phyloP scores from a whole-genome alignment of 2,113 vertebrate species.

The Catharus minimus region DNA sequence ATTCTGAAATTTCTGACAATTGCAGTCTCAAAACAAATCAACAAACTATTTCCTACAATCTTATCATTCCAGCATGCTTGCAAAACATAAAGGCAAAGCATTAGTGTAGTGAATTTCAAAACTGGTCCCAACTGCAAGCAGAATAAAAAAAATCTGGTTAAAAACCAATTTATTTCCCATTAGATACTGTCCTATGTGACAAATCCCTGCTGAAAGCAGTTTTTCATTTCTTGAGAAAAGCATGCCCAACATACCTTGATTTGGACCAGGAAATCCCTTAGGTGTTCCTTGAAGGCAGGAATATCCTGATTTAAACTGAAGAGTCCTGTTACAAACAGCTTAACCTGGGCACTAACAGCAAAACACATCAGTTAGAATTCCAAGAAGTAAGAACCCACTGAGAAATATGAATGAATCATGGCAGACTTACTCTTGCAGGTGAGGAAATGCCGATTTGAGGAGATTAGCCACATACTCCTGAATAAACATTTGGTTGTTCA shows the following conservation, averaged over 20 bases:
- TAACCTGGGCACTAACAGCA: constrained; percentile 91
- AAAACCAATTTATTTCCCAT: not conserved
- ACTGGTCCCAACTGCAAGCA: not conserved
- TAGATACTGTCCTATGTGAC: no score
- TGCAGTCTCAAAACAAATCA: not conserved
- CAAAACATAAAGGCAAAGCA: not conserved
- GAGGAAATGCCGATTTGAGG: constrained; percentile 96
- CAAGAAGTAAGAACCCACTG: not conserved
- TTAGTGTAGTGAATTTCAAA: not conserved
- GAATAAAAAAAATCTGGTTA: not conserved
- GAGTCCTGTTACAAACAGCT: constrained; percentile 97
- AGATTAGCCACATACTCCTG: constrained; percentile 98
- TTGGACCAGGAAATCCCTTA: constrained; percentile 97
- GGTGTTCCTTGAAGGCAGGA: constrained; percentile 97
- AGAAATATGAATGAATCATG: not conserved
- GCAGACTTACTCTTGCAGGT: constrained; percentile 92
- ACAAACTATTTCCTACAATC: not conserved
- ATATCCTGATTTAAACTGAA: constrained; percentile 99
- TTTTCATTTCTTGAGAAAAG: not conserved
- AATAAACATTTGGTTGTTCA: constrained; percentile 95
- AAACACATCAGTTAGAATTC: constrained; percentile 19
- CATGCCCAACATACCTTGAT: constrained; percentile 84
- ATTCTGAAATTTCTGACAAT: not conserved
- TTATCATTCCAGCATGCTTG: not conserved
- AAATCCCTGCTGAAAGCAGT: not conserved